phyloP scores from a whole-genome alignment of 2,113 vertebrate species.

The Siniperca chuatsi region DNA sequence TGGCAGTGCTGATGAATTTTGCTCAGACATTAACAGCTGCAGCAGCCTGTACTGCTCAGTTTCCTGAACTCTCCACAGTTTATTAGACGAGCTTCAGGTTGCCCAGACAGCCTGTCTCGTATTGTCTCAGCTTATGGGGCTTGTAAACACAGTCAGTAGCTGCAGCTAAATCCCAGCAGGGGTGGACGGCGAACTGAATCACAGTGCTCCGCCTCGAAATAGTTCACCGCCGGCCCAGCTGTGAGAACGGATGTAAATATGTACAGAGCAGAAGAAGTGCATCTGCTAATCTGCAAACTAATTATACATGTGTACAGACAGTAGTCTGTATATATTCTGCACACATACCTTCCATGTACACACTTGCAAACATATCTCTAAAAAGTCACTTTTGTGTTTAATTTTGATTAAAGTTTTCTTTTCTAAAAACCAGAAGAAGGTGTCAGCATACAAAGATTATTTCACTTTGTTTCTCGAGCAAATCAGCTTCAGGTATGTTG shows the following conservation, averaged over 20 bases:
- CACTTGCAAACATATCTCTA: too few species aligned
- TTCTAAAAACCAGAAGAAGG: too few species aligned
- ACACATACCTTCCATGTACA: background rate
- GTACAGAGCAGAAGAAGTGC: background rate
- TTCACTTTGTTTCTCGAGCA: too few species aligned
- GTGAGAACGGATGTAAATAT: slow-evolving; percentile 3
- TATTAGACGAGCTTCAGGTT: background rate
- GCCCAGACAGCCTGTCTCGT: background rate
- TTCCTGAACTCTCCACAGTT: background rate
- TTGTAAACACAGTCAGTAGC: slow-evolving; percentile 13
- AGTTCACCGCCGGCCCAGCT: slow-evolving; percentile 29
- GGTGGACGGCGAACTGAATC: background rate
- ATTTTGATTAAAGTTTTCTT: too few species aligned
- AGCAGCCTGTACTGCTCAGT: background rate
- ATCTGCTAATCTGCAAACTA: slow-evolving; percentile 28
- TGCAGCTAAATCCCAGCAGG: slow-evolving; percentile 33
- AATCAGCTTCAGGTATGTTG: too few species aligned
- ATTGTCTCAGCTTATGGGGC: slow-evolving; percentile 23
- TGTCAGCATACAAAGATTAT: too few species aligned
- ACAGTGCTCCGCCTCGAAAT: background rate
- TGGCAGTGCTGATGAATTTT: background rate
- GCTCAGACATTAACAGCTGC: background rate
- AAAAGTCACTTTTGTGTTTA: too few species aligned
- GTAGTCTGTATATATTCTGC: background rate
- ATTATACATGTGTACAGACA: slow-evolving; percentile 25